Percentiles rank a stretch among this genome's conserved stretches.
Conservation (phyloP, 1,140 invertebrate species). For the Ceratina calcarata region DNA sequence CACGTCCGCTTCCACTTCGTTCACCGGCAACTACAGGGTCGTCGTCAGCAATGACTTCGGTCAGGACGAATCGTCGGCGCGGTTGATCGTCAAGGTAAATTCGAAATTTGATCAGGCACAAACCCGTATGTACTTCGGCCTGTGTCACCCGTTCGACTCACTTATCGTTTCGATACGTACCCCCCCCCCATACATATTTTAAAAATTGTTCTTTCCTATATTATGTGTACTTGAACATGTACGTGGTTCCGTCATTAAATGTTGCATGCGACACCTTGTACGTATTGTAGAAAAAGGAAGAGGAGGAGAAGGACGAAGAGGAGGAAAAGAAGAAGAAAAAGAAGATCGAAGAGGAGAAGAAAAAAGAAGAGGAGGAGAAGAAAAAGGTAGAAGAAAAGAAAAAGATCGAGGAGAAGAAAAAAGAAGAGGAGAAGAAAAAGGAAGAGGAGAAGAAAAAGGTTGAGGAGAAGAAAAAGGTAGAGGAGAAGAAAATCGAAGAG, state of each 20-base stretch:
- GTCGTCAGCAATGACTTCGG: slow-evolving; percentile 91
- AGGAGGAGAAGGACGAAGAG: slow-evolving; percentile 69
- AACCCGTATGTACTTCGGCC: no score
- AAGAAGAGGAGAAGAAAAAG: slow-evolving; percentile 74
- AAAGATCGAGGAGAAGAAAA: slow-evolving; percentile 61
- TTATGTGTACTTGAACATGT: not conserved
- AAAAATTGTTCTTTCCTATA: not conserved
- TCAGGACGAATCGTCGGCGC: slow-evolving; percentile 89
- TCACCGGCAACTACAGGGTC: slow-evolving; percentile 88
- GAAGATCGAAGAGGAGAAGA: slow-evolving; percentile 61
- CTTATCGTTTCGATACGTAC: no score
- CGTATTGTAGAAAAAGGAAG: slow-evolving; percentile 68
- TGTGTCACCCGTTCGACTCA: no score
- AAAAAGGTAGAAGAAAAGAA: slow-evolving; percentile 65
- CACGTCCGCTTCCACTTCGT: slow-evolving; percentile 85
- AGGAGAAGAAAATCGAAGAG: no score
- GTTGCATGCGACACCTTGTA: slow-evolving; percentile 60
- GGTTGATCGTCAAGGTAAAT: slow-evolving; percentile 85
- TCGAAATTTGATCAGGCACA: not conserved
- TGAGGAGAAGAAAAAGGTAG: no score
- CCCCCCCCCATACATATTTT: no score
- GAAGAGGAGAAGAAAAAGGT: slow-evolving; percentile 77
- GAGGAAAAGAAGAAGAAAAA: slow-evolving; percentile 67
- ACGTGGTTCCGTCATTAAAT: not conserved
- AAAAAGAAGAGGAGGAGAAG: slow-evolving; percentile 64